Percentiles rank a stretch among this genome's conserved stretches.
Evolutionary conservation across 2,888 invertebrate genomes (phyloP).

Genomic region (Gasteruption jaculator): DNA sequence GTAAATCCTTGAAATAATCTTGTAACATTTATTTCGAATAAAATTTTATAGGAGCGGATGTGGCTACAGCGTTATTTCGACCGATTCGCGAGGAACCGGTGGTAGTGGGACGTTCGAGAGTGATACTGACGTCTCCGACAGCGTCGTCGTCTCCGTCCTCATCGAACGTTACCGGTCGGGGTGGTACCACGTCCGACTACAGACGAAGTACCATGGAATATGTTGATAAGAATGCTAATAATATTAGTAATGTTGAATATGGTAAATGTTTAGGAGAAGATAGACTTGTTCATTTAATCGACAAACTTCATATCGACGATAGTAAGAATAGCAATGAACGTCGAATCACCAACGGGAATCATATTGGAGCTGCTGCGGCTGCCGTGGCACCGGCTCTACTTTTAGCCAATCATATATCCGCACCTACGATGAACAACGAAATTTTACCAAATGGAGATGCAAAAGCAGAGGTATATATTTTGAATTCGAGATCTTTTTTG

Average conservation of each 20-base stretch:
- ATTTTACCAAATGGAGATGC: slow-evolving; percentile 37
- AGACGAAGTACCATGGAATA: slow-evolving; percentile 48
- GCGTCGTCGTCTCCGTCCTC: slow-evolving; percentile 35
- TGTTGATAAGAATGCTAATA: slow-evolving; percentile 53
- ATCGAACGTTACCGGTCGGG: slow-evolving; percentile 47
- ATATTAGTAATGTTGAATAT: slow-evolving; percentile 35
- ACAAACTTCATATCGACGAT: slow-evolving; percentile 43
- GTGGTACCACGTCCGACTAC: slow-evolving; percentile 47
- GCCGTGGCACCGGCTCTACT: slow-evolving; percentile 40
- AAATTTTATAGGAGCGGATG: slow-evolving; percentile 26
- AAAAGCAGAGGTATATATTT: slow-evolving; percentile 36
- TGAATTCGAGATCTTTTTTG: slow-evolving; percentile 4
- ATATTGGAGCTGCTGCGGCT: slow-evolving; percentile 25
- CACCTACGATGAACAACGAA: slow-evolving; percentile 28
- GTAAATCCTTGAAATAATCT: neutral
- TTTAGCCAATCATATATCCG: slow-evolving; percentile 40
- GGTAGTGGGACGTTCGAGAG: slow-evolving; percentile 28
- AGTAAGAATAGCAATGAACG: slow-evolving; percentile 32
- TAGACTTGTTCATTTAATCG: slow-evolving; percentile 37
- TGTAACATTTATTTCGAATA: slow-evolving; percentile 6
- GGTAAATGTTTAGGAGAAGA: slow-evolving; percentile 37
- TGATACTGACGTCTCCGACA: slow-evolving; percentile 40
- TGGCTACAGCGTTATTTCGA: slow-evolving; percentile 38
- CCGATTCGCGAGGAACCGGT: slow-evolving; percentile 47
- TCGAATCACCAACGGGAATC: slow-evolving; percentile 24